These are phyloP conservation scores for Lepidurus arcticus DNA, from an alignment of 1,140 invertebrate species.

Conservation along the genomic window DNA sequence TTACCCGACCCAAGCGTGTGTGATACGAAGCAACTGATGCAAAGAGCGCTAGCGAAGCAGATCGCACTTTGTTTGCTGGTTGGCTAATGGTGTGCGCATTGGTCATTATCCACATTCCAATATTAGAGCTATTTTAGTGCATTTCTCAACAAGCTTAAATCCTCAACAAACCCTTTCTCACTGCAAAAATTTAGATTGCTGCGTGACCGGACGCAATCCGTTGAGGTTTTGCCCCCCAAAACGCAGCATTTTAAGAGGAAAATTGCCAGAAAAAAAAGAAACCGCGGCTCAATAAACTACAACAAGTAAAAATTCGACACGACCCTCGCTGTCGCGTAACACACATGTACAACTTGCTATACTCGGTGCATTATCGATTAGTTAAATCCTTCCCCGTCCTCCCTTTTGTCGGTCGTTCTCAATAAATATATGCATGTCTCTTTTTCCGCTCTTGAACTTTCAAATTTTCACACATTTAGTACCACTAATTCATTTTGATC, in stretches of 20 bases:
- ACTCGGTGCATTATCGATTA: constrained; percentile 14
- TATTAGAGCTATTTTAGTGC: too few relatives aligned
- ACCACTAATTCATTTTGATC: too few relatives aligned
- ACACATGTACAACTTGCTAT: neutral
- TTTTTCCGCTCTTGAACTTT: neutral
- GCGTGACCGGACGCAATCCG: too few relatives aligned
- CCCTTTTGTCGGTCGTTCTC: neutral
- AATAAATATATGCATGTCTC: neutral
- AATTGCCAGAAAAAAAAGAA: too few relatives aligned
- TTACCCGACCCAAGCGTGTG: neutral
- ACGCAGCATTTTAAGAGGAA: too few relatives aligned
- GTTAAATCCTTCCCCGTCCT: neutral
- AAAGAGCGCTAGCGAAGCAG: neutral
- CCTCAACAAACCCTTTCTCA: too few relatives aligned
- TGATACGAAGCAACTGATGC: neutral
- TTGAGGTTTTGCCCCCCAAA: too few relatives aligned
- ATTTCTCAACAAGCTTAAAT: too few relatives aligned
- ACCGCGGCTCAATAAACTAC: too few relatives aligned
- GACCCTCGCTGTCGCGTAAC: neutral
- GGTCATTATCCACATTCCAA: neutral
- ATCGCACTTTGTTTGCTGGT: neutral
- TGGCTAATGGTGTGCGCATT: constrained; percentile 1
- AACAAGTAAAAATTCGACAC: too few relatives aligned
- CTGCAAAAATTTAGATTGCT: too few relatives aligned
- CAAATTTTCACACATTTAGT: too few relatives aligned